Evolutionary conservation across 2,113 vertebrate species (phyloP), one percentile per base, ranked within the genome.

Genomic region (Blennius ocellaris): DNA sequence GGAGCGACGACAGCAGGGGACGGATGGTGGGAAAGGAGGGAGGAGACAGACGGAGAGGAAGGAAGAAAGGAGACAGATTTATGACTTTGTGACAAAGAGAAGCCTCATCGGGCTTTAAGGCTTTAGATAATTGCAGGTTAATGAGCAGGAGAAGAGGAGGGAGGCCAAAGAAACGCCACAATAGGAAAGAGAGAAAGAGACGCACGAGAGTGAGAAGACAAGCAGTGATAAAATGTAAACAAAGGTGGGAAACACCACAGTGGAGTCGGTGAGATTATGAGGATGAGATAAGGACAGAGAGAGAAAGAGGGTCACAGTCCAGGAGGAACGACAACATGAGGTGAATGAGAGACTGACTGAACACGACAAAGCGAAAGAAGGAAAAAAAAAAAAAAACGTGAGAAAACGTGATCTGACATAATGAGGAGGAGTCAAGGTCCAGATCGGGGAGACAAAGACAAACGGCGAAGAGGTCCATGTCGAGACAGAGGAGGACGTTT

Each of bases 21-120:
- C 44, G 45, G 54, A 86, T 38, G 85, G 87, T 90, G 87, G 84
- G 88, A 91, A 87, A 44, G 49, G 67, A 82, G 59, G 79, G 83
- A 83, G 74, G 77, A 37, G 50, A 48, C 17, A 8, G 51, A 53
- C 61, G 44, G 38, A n/a, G 30, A 30, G 21, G 21, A 30, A 30
- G 21, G 21, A 30, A 30, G 21, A 30, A 30, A 30, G 21, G 21
- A 30, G 21, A 30, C 21, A 30, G 81, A 89, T 91, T 92, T 91
- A 91, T 81, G 80, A 85, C 71, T 48, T 7, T 7, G 66, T 83
- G 87, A 82, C 86, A 87, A 87, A 83, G n/a, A 69, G 15, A 51
- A 17, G 69, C 53, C 73, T 61, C 56, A 10, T 65, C 52, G 44
- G 48, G 65, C 57, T 87, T 75, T 36, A 62, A 70, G 36, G 51